Evolutionary conservation across 2,797 vertebrate species (phyloP).

Genomic region (Platyrinchus mystaceus): DNA sequence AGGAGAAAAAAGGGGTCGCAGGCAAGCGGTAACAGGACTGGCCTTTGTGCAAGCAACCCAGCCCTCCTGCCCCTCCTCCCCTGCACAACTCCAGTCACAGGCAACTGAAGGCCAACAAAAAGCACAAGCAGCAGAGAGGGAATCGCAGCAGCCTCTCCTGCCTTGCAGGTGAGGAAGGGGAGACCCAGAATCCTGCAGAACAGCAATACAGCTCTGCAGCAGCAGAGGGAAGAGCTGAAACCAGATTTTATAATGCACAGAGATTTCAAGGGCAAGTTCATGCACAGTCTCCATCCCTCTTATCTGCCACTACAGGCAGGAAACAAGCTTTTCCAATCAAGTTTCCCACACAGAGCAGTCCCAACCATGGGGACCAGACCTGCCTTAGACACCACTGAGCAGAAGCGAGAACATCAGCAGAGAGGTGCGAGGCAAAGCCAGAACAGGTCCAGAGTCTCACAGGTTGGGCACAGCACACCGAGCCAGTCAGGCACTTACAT

Average conservation of each 20-base stretch:
- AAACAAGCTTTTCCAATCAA: neutral
- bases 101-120: neutral
- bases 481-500: neutral
- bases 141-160: neutral
- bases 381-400: neutral
- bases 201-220: neutral
- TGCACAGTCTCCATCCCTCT: neutral
- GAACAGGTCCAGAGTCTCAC: neutral
- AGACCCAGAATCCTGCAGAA: neutral
- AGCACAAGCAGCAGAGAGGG: neutral
- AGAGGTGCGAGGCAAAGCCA: neutral
- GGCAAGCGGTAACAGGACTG: neutral
- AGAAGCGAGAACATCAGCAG: neutral
- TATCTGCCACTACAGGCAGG: neutral
- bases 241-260: neutral
- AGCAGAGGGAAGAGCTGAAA: neutral
- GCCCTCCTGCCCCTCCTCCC: neutral
- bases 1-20: neutral
- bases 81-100: neutral
- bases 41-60: neutral
- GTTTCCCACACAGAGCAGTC: neutral
- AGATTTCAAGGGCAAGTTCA: neutral
- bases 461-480: rapidly evolving
- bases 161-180: neutral
- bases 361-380: neutral